phyloP scores from a whole-genome alignment of 2,797 vertebrate genomes.

The Diceros bicornis region DNA sequence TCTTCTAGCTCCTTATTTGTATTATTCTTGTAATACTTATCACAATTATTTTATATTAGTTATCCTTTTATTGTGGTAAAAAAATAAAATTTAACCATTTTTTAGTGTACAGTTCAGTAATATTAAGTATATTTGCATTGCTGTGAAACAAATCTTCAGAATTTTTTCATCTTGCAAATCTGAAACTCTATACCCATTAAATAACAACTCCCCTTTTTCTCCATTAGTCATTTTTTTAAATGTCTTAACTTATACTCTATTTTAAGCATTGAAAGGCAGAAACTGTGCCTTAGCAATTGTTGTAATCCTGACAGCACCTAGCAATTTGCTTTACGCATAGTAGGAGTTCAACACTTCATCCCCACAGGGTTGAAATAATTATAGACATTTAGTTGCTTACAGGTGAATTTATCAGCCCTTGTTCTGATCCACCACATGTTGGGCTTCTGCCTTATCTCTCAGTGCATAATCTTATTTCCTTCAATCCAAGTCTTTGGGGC shows the following conservation, averaged over 20 bases:
- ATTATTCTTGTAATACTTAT: background rate
- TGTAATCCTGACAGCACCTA: background rate
- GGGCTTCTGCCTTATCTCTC: background rate
- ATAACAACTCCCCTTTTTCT: background rate
- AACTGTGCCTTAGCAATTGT: background rate
- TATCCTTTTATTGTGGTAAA: background rate
- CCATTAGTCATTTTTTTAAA: background rate
- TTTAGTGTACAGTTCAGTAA: background rate
- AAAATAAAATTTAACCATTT: background rate
- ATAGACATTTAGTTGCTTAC: background rate
- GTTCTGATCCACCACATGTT: background rate
- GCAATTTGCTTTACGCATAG: background rate
- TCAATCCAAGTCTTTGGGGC: background rate
- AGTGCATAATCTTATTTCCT: background rate
- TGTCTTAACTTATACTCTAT: background rate
- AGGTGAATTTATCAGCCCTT: background rate
- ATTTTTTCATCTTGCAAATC: background rate
- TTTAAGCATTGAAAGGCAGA: conserved; percentile 1
- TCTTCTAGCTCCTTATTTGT: background rate
- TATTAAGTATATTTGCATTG: background rate
- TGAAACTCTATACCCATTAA: background rate
- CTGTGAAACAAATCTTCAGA: background rate
- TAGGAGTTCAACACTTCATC: background rate
- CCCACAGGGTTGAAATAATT: background rate
- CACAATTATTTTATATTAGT: background rate